phyloP scores from a whole-genome alignment of 2,797 vertebrate genomes.

The Chaetophractus vellerosus region DNA sequence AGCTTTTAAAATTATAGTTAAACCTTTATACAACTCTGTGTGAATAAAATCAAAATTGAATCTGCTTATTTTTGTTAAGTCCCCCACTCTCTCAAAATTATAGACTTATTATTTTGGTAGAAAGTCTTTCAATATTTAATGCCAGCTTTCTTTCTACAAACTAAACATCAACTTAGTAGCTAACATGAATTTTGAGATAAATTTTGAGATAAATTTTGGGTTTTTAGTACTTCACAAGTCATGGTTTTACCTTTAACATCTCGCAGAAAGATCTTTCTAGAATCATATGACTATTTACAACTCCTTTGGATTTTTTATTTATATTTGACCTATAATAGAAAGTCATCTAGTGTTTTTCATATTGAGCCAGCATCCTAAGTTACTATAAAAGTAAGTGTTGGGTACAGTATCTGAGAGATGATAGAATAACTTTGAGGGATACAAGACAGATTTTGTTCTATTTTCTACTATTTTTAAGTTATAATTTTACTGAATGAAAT shows the following conservation, averaged over 20 bases:
- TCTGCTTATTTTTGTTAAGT: not conserved
- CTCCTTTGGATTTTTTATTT: conserved; percentile 43
- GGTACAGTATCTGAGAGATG: conserved; percentile 26
- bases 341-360: not conserved
- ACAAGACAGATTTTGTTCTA: not conserved
- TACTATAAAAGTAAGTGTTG: conserved; percentile 26
- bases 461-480: conserved; percentile 55
- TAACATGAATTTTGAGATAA: conserved; percentile 40
- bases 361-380: conserved; percentile 16
- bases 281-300: conserved; percentile 5
- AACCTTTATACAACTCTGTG: not conserved
- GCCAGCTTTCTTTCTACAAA: conserved; percentile 34
- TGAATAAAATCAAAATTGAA: conserved; percentile 4
- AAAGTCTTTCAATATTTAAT: conserved; percentile 21
- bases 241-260: not conserved
- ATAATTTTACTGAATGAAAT: conserved; percentile 34
- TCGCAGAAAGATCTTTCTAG: not conserved
- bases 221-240: not conserved
- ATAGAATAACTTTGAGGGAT: conserved; percentile 20
- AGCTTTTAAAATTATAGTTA: not conserved
- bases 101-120: not conserved
- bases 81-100: not conserved
- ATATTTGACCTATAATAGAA: not conserved
- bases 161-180: conserved; percentile 13
- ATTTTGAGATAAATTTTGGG: conserved; percentile 40